Conservation (phyloP, 23 tunicate genomes). For the Botrylloides violaceus region DNA sequence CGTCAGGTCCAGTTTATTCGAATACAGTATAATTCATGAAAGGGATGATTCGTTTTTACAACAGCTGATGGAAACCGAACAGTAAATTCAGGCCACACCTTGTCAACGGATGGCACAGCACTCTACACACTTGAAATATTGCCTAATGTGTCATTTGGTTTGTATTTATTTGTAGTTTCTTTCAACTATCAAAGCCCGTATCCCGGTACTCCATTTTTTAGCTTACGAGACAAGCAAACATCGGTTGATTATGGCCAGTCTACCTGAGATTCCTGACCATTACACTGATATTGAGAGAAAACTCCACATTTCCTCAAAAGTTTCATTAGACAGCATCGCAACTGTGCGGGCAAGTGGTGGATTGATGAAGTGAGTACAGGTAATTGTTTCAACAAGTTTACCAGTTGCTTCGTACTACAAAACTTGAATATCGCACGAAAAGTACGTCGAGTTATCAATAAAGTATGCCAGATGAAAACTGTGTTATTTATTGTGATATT, state of each 20-base stretch:
- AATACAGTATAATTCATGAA: not conserved
- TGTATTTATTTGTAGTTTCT: not conserved
- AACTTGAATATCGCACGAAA: too few relatives aligned
- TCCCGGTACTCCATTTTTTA: too few relatives aligned
- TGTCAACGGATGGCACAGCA: not conserved
- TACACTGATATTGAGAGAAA: conserved; percentile 38
- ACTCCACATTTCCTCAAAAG: conserved; percentile 38
- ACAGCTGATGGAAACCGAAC: not conserved
- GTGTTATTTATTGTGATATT: too few relatives aligned
- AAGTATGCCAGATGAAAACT: too few relatives aligned
- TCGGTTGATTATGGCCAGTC: conserved; percentile 29
- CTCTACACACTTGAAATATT: not conserved
- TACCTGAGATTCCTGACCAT: conserved; percentile 63
- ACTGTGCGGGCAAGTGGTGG: conserved; percentile 70
- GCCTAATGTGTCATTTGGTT: not conserved
- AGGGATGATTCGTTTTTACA: not conserved
- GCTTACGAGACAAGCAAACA: conserved; percentile 45
- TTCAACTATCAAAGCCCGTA: too few relatives aligned
- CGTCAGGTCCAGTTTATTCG: not conserved
- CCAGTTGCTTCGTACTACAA: too few relatives aligned
- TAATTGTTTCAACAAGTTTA: too few relatives aligned
- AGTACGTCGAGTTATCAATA: too few relatives aligned
- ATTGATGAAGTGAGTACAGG: conserved; percentile 24
- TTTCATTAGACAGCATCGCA: conserved; percentile 48
- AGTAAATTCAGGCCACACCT: not conserved